Conservation (phyloP, 2,113 vertebrate species). For the Bos javanicus region DNA sequence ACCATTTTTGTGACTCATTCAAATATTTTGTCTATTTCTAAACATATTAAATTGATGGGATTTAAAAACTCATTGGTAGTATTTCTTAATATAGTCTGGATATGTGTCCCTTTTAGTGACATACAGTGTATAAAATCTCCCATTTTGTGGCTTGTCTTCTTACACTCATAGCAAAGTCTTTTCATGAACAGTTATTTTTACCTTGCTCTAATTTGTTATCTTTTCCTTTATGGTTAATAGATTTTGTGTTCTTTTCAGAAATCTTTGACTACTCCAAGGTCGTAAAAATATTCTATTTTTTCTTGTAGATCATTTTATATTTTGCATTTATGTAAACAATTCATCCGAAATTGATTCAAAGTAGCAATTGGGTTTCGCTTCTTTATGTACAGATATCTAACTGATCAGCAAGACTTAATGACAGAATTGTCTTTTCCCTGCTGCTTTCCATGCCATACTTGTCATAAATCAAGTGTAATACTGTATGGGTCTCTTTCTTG, state of each 20-base stretch:
- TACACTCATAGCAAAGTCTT: neutral
- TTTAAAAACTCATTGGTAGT: neutral
- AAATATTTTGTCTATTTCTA: neutral
- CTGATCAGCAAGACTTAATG: neutral
- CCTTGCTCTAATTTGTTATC: neutral
- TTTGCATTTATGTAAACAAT: neutral
- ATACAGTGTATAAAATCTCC: neutral
- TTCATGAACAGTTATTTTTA: neutral
- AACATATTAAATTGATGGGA: neutral
- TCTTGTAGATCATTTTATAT: neutral
- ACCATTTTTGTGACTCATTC: neutral
- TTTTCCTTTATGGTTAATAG: neutral
- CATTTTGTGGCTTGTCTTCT: neutral
- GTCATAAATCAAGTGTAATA: neutral
- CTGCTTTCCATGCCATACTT: neutral
- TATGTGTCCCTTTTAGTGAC: neutral
- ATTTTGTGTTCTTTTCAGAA: neutral
- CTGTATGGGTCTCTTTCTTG: neutral
- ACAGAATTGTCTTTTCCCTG: neutral
- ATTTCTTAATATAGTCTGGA: neutral
- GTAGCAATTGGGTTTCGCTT: neutral
- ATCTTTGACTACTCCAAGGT: neutral
- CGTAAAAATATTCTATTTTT: neutral
- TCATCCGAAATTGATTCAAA: neutral
- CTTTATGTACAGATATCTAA: neutral